Base-by-base conservation (phyloP, 1,140 invertebrate species). In the Ooceraea biroi region DNA sequence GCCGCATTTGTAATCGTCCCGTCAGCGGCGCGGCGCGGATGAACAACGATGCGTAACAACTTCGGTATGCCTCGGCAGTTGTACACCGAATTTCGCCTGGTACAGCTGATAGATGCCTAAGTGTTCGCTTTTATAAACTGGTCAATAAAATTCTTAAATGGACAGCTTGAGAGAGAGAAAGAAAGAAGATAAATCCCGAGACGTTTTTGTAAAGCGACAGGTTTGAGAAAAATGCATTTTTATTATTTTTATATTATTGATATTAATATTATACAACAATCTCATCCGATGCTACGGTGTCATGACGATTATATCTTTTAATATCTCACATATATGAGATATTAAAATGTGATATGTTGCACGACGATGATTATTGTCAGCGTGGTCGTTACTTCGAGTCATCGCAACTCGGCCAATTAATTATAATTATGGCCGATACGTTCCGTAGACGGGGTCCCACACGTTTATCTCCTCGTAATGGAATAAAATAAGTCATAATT, bases 401-500 rank as follows among this genome's bases (percentile, higher is more conserved):
- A 14, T 48, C 17, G 12, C 19, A 19, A 36, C 1, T 0, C 73
- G 30, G 17, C 63, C 25, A 57, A 80, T 80, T 80, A 80, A 80
- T 69, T 44, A 12, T 30, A 19, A 48, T 5, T 19, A n/a, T n/a
- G 63, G 11, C 25, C 74, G 48, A 68, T 52, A 63, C 60, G 12
- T 22, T 58, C 60, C 11, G 46, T 7, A 36, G 36, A 7, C 2
- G 30, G 25, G 69, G 27, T 14, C 19, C 22, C 25, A 8, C 48
- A n/a, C 44, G 11, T 61, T 76, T 14, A 19, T 46, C 22, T 12
- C n/a, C 22, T 46, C 30, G 12, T 48, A 17, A 69, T 55, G n/a
- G 48, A 78, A 55, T 50, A 84, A 58, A 27, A 48, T 8, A 25
- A 10, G 22, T 65, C 58, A 76, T 89, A 88, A 86, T 82, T 88